Evolutionary conservation across 2,888 invertebrate species (phyloP).

Genomic region (Thysanoteuthis rhombus): DNA sequence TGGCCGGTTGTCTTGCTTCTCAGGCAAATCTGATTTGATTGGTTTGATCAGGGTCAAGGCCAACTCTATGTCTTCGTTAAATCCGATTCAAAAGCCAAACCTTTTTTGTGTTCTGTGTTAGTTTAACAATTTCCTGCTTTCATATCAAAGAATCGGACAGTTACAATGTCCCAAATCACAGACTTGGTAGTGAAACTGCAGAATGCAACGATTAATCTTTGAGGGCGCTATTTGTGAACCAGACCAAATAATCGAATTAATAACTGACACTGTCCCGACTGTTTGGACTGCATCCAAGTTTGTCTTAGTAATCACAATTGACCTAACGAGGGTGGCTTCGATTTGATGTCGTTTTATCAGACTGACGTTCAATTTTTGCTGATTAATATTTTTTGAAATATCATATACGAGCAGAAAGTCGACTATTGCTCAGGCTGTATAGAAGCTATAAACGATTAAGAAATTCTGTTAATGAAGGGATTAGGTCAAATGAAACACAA

Average conservation of each 20-base stretch:
- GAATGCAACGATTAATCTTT: not conserved
- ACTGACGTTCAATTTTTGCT: not conserved
- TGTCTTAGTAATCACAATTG: not conserved
- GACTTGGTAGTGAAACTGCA: not conserved
- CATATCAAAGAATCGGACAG: not conserved
- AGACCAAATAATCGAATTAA: not conserved
- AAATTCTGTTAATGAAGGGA: too few relatives aligned
- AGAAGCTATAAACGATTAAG: too few relatives aligned
- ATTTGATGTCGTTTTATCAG: not conserved
- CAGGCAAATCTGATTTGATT: not conserved
- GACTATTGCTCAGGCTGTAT: too few relatives aligned
- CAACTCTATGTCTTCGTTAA: not conserved
- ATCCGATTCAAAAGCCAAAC: not conserved
- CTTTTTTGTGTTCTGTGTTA: not conserved
- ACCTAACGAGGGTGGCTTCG: not conserved
- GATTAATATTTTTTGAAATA: not conserved
- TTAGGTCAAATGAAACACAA: too few relatives aligned
- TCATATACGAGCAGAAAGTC: too few relatives aligned
- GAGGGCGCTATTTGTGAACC: not conserved
- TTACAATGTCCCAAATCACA: not conserved
- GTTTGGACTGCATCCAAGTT: not conserved
- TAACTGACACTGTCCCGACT: not conserved
- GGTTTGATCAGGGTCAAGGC: not conserved
- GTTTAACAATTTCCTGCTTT: not conserved
- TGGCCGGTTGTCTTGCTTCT: not conserved